Conservation (phyloP, 1,140 invertebrate species). For the Myzus persicae region DNA sequence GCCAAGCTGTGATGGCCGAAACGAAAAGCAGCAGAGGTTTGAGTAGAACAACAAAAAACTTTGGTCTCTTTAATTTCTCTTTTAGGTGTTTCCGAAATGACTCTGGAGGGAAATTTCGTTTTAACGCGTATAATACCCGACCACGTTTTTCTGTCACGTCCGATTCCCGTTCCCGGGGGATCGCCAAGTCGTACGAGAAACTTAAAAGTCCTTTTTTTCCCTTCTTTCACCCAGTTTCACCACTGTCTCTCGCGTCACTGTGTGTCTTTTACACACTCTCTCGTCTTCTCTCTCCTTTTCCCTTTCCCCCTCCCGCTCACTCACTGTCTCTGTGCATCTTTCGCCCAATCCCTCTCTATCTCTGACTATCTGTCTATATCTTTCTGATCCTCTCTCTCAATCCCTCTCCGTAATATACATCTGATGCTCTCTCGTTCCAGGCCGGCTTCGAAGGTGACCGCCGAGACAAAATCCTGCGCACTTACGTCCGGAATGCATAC, state of each 20-base stretch:
- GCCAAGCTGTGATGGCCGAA: background rate
- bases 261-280: background rate
- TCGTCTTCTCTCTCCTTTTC: background rate
- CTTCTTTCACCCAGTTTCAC: background rate
- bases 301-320: no score
- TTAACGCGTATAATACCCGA: background rate
- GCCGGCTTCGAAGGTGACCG: slow-evolving; percentile 88
- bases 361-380: no score
- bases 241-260: background rate
- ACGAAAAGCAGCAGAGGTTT: background rate
- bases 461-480: slow-evolving; percentile 89
- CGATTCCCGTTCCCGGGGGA: background rate
- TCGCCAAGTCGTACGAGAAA: background rate
- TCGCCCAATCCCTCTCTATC: no score
- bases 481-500: slow-evolving; percentile 92
- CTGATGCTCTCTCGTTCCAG: slow-evolving; percentile 23
- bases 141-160: slow-evolving; percentile 8
- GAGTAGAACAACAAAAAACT: slow-evolving; percentile 15
- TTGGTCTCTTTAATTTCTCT: slow-evolving; percentile 40
- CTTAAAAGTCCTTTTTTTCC: background rate
- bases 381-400: background rate
- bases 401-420: background rate
- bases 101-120: slow-evolving; percentile 28
- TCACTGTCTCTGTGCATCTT: no score
- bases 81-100: background rate